Evolutionary conservation across 2,797 vertebrate genomes (phyloP).

Genomic region (Danio aesculapii): DNA sequence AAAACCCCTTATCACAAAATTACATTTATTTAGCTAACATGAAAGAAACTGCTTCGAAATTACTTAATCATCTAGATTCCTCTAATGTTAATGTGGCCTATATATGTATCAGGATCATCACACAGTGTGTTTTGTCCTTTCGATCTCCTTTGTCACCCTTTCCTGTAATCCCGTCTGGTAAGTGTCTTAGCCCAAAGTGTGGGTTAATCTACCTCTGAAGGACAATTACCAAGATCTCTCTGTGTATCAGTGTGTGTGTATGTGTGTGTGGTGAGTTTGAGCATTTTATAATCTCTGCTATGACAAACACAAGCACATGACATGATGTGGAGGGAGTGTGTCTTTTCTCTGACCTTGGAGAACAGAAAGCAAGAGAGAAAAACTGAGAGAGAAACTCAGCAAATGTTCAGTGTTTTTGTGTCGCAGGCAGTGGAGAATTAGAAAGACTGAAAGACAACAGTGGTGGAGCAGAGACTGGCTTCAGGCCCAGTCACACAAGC

Average conservation of each 20-base stretch:
- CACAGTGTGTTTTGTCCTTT: conserved; percentile 5
- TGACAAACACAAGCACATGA: not conserved
- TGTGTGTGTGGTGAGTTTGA: not conserved
- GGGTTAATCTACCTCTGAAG: conserved; percentile 8
- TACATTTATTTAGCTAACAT: not conserved
- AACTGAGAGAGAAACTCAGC: not conserved
- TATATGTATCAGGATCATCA: not conserved
- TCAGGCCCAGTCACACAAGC: conserved; percentile 12
- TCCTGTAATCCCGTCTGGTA: conserved; percentile 1
- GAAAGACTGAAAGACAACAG: conserved; percentile 12
- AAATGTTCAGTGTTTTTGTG: not conserved
- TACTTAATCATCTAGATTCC: not conserved
- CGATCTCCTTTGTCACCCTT: conserved; percentile 8
- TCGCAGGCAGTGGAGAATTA: not conserved
- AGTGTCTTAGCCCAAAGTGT: conserved; percentile 29
- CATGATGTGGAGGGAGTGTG: not conserved
- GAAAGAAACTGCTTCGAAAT: not conserved
- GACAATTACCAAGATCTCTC: not conserved
- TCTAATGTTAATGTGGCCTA: not conserved
- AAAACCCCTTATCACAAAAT: not conserved
- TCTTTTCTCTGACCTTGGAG: conserved; percentile 30
- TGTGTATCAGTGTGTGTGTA: too few species aligned
- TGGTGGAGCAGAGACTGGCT: not conserved
- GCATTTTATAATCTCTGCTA: not conserved
- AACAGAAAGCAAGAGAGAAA: not conserved